These are phyloP conservation scores for Helicoverpa armigera DNA, from an alignment of 1,140 invertebrate genomes.

Conservation along the genomic window DNA sequence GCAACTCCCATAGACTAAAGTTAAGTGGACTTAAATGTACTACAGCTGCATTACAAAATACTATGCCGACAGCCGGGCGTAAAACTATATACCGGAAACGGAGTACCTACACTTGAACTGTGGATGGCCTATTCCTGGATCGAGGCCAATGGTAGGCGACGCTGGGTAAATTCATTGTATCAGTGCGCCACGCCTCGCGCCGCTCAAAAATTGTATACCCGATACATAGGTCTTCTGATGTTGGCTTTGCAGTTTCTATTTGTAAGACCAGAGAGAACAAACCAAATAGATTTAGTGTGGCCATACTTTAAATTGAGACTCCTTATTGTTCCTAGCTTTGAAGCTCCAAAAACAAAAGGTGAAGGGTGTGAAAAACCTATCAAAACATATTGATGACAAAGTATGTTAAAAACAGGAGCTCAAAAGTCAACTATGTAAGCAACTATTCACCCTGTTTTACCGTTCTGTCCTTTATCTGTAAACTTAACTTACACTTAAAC, in stretches of 20 bases:
- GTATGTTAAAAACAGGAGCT: neutral
- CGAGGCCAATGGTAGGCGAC: slow-evolving; percentile 70
- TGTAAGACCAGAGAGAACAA: neutral
- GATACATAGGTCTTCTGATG: neutral
- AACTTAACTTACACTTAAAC: neutral
- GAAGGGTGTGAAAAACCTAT: neutral
- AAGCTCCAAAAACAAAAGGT: neutral
- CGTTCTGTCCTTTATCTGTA: slow-evolving; percentile 1
- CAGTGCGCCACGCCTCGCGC: slow-evolving; percentile 1
- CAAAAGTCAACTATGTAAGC: neutral
- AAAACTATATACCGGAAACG: slow-evolving; percentile 72
- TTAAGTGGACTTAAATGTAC: slow-evolving; percentile 40
- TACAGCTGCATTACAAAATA: slow-evolving; percentile 43
- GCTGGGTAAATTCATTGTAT: slow-evolving; percentile 60
- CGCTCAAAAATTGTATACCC: slow-evolving; percentile 16
- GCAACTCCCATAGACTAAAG: neutral
- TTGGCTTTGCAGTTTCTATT: neutral
- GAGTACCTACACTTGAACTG: slow-evolving; percentile 80
- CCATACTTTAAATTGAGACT: neutral
- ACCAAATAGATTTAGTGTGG: too few relatives aligned
- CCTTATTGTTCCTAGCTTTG: neutral
- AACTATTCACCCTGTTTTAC: slow-evolving; percentile 13
- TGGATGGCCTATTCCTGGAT: slow-evolving; percentile 79
- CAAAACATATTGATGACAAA: neutral
- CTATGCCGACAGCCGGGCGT: slow-evolving; percentile 64